phyloP scores from a whole-genome alignment of 2,113 vertebrate genomes.

The Gopherus evgoodei region DNA sequence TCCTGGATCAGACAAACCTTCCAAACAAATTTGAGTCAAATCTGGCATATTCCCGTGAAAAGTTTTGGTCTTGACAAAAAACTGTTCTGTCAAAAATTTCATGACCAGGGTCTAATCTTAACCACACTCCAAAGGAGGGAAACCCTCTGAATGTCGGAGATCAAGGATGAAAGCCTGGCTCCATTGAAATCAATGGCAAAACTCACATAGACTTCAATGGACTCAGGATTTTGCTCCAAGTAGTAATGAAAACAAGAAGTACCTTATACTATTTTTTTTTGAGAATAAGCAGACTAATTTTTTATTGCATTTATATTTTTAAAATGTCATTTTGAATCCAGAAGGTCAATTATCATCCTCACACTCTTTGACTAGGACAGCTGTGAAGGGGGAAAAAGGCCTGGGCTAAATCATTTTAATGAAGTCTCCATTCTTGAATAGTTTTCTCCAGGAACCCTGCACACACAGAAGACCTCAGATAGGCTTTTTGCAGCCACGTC shows the following conservation, averaged over 20 bases:
- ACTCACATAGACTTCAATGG: conserved; percentile 32
- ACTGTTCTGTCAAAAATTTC: neutral
- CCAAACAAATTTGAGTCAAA: neutral
- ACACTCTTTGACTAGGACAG: conserved; percentile 39
- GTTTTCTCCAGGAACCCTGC: conserved; percentile 25
- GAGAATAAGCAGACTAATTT: conserved; percentile 26
- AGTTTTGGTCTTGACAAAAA: neutral
- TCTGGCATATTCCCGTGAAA: neutral
- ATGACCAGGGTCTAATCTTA: neutral
- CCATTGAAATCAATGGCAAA: conserved; percentile 43
- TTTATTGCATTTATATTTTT: conserved; percentile 16
- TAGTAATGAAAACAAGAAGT: neutral
- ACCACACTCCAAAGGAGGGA: neutral
- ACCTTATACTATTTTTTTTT: neutral
- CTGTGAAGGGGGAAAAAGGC: conserved; percentile 33
- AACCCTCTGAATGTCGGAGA: neutral
- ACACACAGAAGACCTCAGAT: neutral
- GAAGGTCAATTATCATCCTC: conserved; percentile 53
- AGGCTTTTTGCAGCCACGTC: neutral
- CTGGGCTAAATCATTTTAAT: conserved; percentile 56
- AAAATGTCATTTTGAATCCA: conserved; percentile 56
- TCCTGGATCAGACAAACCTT: neutral
- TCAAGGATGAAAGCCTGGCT: neutral
- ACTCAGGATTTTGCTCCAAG: conserved; percentile 30
- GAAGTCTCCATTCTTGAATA: conserved; percentile 38